These are phyloP conservation scores for Ophion obscuratus DNA, from an alignment of 2,888 invertebrate genomes.

Conservation along the genomic window DNA sequence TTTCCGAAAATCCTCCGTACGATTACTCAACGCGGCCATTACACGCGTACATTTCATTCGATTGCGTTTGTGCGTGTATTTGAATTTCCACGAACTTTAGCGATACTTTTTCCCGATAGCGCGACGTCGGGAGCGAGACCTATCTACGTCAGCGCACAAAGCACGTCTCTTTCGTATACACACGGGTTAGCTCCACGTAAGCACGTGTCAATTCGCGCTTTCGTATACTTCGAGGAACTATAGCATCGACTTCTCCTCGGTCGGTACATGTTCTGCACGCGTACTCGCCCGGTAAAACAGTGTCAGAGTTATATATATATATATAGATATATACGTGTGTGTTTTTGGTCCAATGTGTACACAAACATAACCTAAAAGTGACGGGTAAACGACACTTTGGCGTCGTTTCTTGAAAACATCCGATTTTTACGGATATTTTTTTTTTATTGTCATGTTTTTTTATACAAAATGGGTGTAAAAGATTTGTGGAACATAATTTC, in stretches of 20 bases:
- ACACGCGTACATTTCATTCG: constrained; percentile 25
- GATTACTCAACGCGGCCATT: constrained; percentile 62
- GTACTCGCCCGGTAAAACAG: constrained; percentile 31
- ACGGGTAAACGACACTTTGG: not conserved
- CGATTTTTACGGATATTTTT: not conserved
- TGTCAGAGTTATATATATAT: not conserved
- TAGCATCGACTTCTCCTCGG: not conserved
- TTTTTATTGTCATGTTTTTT: not conserved
- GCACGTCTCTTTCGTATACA: constrained; percentile 6
- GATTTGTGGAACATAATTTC: constrained; percentile 93
- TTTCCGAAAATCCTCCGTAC: not conserved
- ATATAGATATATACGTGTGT: not conserved
- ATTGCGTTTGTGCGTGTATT: not conserved
- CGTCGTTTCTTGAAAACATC: not conserved
- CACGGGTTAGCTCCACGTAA: constrained; percentile 67
- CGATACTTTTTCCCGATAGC: constrained; percentile 12
- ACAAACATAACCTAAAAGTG: constrained; percentile 47
- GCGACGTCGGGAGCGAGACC: constrained; percentile 8
- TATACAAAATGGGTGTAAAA: constrained; percentile 92
- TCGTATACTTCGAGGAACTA: not conserved
- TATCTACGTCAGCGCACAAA: constrained; percentile 38
- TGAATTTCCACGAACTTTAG: not conserved
- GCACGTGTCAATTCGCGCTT: constrained; percentile 59
- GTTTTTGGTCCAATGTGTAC: not conserved
- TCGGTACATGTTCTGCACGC: not conserved